These are phyloP conservation scores for Psittacula derbiana DNA, from an alignment of 2,797 vertebrate genomes.

Conservation along the genomic window DNA sequence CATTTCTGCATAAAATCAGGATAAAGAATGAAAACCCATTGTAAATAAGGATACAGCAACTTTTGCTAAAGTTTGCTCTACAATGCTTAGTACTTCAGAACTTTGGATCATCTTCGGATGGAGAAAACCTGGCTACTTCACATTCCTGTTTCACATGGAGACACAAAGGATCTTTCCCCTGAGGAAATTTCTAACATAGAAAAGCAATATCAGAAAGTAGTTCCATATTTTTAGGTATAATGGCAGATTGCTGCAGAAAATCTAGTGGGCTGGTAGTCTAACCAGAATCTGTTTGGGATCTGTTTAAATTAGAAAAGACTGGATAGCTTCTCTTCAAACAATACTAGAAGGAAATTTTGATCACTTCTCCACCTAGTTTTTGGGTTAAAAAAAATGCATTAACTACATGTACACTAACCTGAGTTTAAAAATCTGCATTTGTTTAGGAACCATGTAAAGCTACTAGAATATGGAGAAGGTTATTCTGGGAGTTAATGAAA, in stretches of 20 bases:
- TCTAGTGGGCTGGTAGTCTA: background rate
- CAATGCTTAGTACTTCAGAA: background rate
- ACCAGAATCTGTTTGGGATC: background rate
- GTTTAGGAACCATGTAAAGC: background rate
- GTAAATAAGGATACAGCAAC: background rate
- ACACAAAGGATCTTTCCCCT: background rate
- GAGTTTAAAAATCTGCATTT: background rate
- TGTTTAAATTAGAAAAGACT: background rate
- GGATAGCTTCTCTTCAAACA: background rate
- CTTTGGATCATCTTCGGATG: background rate
- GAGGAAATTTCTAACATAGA: background rate
- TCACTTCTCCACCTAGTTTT: background rate
- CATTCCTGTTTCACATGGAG: background rate
- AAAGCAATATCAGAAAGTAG: background rate
- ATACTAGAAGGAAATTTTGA: background rate
- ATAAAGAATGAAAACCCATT: background rate
- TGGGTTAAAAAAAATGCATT: background rate
- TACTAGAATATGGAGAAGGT: background rate
- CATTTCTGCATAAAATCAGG: background rate
- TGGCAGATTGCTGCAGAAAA: background rate
- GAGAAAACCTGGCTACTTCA: background rate
- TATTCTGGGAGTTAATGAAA: background rate
- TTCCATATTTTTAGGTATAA: background rate
- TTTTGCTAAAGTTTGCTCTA: background rate
- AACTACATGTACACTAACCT: background rate